Conservation (phyloP, 2,888 invertebrate genomes). For the Emmelina monodactyla region DNA sequence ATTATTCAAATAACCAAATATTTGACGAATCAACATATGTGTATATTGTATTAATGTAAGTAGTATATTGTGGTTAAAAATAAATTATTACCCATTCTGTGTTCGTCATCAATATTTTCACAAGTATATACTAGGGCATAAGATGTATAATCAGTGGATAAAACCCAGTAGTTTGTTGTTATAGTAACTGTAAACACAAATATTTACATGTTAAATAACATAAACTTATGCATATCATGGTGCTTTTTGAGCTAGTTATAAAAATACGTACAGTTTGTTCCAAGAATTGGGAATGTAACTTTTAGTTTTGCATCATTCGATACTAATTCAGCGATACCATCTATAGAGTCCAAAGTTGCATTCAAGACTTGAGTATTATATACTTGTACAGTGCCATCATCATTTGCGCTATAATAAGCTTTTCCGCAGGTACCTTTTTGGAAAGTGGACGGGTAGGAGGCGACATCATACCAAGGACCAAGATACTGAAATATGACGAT, state of each 20-base stretch:
- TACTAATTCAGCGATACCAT: conserved; percentile 50
- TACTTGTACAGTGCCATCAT: conserved; percentile 16
- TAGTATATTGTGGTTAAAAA: not conserved
- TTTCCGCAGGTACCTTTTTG: conserved; percentile 31
- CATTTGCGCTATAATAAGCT: conserved; percentile 28
- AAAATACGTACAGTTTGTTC: conserved; percentile 41
- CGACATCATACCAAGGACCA: conserved; percentile 17
- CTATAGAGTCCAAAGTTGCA: conserved; percentile 41
- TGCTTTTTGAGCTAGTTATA: not conserved
- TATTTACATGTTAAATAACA: not conserved
- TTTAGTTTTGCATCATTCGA: conserved; percentile 50
- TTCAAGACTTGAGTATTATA: conserved; percentile 21
- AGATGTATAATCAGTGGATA: conserved; percentile 65
- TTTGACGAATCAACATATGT: conserved; percentile 6
- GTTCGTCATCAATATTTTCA: conserved; percentile 26
- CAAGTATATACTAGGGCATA: conserved; percentile 71
- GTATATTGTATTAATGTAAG: not conserved
- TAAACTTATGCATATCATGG: not conserved
- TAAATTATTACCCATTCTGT: conserved; percentile 21
- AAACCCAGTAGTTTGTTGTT: conserved; percentile 61
- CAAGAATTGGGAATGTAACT: conserved; percentile 63
- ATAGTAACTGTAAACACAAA: conserved; percentile 25
- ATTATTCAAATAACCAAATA: not conserved
- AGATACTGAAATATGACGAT: conserved; percentile 5
- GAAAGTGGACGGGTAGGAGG: conserved; percentile 21